Evolutionary conservation across 2,888 invertebrate genomes (phyloP).

Genomic region (Petrolisthes cinctipes): DNA sequence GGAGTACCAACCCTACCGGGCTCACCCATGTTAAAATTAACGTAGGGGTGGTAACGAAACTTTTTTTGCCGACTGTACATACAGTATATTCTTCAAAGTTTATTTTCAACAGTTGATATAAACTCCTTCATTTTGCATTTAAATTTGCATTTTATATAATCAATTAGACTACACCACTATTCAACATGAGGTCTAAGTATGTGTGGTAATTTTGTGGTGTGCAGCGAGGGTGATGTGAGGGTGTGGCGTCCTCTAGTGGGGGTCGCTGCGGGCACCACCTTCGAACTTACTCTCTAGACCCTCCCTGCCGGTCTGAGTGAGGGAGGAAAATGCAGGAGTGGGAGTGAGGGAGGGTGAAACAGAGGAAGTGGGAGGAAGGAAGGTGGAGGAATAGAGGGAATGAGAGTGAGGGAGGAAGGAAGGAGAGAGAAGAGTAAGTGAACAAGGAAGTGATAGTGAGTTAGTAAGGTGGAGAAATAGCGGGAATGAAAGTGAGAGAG

Average conservation of each 20-base stretch:
- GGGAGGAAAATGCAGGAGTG: background rate
- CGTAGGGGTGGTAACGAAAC: no score
- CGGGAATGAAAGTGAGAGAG: constrained; percentile 16
- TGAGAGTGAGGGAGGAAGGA: background rate
- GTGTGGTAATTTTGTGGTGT: background rate
- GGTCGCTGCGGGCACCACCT: constrained; percentile 46
- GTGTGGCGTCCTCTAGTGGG: constrained; percentile 62
- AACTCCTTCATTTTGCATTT: no score
- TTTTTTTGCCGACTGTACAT: no score
- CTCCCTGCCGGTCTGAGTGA: background rate
- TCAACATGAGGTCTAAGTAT: no score
- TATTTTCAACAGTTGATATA: no score
- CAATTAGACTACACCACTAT: no score
- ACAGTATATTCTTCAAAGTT: no score
- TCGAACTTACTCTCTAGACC: constrained; percentile 54
- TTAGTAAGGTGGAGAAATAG: constrained; percentile 17
- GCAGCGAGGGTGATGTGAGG: constrained; percentile 62
- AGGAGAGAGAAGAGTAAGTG: background rate
- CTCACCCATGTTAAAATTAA: no score
- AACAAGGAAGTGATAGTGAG: background rate
- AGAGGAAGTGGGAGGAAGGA: background rate
- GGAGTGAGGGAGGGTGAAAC: background rate
- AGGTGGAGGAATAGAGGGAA: background rate
- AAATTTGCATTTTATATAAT: no score
- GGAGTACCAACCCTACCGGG: no score